These are phyloP conservation scores for Caranx ignobilis DNA, from an alignment of 2,113 vertebrate species.

Conservation along the genomic window DNA sequence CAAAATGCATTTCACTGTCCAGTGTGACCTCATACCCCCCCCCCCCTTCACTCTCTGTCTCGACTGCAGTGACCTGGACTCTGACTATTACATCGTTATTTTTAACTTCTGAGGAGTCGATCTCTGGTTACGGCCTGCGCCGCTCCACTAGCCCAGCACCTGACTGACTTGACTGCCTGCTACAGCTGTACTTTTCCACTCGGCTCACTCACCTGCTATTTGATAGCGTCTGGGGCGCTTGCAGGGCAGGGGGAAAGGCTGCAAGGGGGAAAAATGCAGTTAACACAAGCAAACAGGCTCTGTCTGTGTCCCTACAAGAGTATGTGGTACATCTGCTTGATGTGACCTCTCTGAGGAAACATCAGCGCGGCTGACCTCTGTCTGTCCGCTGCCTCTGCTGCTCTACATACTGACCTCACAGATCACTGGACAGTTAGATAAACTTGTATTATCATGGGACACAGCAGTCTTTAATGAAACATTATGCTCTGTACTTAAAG, in stretches of 20 bases:
- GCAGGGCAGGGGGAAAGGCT: constrained; percentile 19
- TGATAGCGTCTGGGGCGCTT: constrained; percentile 41
- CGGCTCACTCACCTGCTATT: constrained; percentile 48
- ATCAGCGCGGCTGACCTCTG: neutral
- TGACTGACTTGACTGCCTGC: constrained; percentile 47
- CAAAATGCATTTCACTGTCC: constrained; percentile 27
- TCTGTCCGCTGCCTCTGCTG: neutral
- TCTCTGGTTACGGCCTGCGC: constrained; percentile 78
- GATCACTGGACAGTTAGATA: neutral
- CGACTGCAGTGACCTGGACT: constrained; percentile 33
- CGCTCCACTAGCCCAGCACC: constrained; percentile 35
- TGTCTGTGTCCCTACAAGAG: neutral
- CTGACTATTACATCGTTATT: constrained; percentile 77
- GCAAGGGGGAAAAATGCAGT: neutral
- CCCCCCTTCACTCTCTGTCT: constrained; percentile 3
- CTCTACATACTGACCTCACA: neutral
- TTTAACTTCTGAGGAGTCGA: constrained; percentile 74
- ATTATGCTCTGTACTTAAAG: neutral
- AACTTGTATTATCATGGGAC: neutral
- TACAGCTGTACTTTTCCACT: constrained; percentile 75
- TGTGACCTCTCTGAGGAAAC: constrained; percentile 9
- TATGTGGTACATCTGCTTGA: constrained; percentile 12
- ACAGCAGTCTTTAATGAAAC: neutral
- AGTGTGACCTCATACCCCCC: neutral
- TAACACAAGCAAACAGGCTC: constrained; percentile 13